Percentiles rank a stretch among this genome's conserved stretches.
These are phyloP conservation scores for Xyliphius kryptos DNA, from an alignment of 2,113 vertebrate genomes.

Conservation along the genomic window DNA sequence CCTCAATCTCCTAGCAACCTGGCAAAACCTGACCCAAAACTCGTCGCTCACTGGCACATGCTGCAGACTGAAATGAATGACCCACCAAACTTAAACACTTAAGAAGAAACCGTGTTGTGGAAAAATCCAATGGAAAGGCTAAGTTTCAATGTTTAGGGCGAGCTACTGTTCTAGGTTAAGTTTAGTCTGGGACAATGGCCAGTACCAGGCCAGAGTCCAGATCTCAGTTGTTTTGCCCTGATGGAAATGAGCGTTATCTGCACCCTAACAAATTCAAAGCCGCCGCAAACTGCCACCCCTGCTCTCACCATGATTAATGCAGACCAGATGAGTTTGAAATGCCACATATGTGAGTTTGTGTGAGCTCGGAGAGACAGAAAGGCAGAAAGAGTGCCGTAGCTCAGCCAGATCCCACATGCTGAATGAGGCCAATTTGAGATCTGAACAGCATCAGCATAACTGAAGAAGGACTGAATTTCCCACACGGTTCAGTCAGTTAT, in stretches of 20 bases:
- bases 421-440: slow-evolving; percentile 24
- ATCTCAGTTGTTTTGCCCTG: slow-evolving; percentile 27
- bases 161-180: too few species aligned
- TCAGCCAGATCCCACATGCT: slow-evolving; percentile 23
- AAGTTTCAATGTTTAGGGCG: too few species aligned
- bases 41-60: neutral
- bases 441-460: slow-evolving; percentile 34
- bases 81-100: neutral
- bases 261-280: slow-evolving; percentile 36
- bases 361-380: slow-evolving; percentile 16
- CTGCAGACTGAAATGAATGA: neutral
- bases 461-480: slow-evolving; percentile 15
- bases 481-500: too few species aligned
- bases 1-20: slow-evolving; percentile 30
- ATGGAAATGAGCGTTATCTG: slow-evolving; percentile 42
- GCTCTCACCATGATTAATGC: slow-evolving; percentile 35
- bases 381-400: slow-evolving; percentile 4
- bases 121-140: neutral
- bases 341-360: slow-evolving; percentile 4
- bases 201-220: too few species aligned
- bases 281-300: slow-evolving; percentile 36
- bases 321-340: slow-evolving; percentile 39
- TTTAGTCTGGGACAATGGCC: slow-evolving; percentile 25
- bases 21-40: slow-evolving; percentile 5
- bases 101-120: neutral